Percentiles rank a stretch among this genome's conserved stretches.
phyloP scores from a whole-genome alignment of 2,113 vertebrate species.

The Prionailurus viverrinus region DNA sequence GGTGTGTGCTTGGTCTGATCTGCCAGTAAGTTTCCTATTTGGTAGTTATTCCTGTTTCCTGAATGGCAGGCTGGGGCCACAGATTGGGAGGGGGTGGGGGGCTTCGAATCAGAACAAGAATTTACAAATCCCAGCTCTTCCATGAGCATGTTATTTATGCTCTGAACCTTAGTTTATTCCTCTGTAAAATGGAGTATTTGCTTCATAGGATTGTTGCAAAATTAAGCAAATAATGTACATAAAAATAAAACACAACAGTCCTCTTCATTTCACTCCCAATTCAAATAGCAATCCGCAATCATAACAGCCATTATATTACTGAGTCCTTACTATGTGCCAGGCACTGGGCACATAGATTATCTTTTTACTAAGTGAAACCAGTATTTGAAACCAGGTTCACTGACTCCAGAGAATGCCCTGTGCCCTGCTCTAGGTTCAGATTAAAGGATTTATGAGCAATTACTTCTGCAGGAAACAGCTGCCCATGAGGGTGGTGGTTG shows the following conservation, averaged over 20 bases:
- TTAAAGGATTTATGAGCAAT: constrained; percentile 16
- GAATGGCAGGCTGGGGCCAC: background rate
- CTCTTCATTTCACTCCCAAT: background rate
- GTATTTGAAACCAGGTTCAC: background rate
- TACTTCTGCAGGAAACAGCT: constrained; percentile 57
- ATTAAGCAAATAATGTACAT: constrained; percentile 1
- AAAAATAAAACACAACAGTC: background rate
- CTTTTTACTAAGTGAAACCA: background rate
- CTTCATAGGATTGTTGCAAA: background rate
- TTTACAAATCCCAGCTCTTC: background rate
- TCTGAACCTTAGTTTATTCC: background rate
- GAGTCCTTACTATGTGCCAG: background rate
- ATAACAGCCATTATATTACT: background rate
- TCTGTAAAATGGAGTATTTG: background rate
- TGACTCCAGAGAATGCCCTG: background rate
- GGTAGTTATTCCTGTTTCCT: constrained; percentile 44
- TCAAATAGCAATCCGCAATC: background rate
- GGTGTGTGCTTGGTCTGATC: constrained; percentile 44
- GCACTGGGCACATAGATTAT: background rate
- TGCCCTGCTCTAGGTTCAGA: background rate
- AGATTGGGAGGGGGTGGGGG: background rate
- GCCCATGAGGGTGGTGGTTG: background rate
- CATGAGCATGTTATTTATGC: background rate
- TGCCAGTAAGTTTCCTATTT: constrained; percentile 21
- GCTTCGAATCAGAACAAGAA: constrained; percentile 9